These are phyloP conservation scores for Drosophila ananassae DNA, from an alignment of 1,140 invertebrate genomes.

Conservation along the genomic window DNA sequence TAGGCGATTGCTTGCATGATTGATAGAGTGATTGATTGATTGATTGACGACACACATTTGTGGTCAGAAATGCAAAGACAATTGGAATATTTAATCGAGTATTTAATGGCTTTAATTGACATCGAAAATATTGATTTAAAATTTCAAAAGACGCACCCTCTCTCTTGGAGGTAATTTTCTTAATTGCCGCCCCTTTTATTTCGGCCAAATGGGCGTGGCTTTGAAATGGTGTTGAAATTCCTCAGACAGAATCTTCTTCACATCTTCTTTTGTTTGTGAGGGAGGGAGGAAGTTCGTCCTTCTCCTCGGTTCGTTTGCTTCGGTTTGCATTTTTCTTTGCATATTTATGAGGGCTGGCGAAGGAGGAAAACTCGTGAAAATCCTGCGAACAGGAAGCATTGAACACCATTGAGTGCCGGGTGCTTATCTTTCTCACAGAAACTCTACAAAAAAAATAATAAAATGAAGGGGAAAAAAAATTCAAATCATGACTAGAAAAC, in stretches of 20 bases:
- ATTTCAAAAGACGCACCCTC: too few species aligned
- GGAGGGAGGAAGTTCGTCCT: too few species aligned
- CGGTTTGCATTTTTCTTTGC: constrained; percentile 71
- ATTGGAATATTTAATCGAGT: background rate
- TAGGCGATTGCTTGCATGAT: background rate
- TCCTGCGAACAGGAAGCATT: constrained; percentile 20
- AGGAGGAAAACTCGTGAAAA: constrained; percentile 10
- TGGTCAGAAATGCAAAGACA: background rate
- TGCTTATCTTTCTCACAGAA: constrained; percentile 30
- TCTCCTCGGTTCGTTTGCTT: constrained; percentile 44
- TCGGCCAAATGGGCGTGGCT: constrained; percentile 52
- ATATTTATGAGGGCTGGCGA: constrained; percentile 69
- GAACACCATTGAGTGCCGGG: constrained; percentile 30
- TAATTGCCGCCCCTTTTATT: constrained; percentile 34
- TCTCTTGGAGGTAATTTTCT: constrained; percentile 16
- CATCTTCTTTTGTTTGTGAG: constrained; percentile 11
- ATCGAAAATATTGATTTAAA: background rate
- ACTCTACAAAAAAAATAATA: background rate
- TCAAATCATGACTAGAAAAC: background rate
- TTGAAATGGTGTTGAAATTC: constrained; percentile 12
- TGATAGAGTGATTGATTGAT: background rate
- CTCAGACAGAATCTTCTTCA: constrained; percentile 36
- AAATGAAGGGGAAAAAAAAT: background rate
- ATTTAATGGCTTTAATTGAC: background rate
- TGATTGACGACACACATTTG: background rate